phyloP scores from a whole-genome alignment of 2,113 vertebrate species.

The Isurus oxyrinchus region DNA sequence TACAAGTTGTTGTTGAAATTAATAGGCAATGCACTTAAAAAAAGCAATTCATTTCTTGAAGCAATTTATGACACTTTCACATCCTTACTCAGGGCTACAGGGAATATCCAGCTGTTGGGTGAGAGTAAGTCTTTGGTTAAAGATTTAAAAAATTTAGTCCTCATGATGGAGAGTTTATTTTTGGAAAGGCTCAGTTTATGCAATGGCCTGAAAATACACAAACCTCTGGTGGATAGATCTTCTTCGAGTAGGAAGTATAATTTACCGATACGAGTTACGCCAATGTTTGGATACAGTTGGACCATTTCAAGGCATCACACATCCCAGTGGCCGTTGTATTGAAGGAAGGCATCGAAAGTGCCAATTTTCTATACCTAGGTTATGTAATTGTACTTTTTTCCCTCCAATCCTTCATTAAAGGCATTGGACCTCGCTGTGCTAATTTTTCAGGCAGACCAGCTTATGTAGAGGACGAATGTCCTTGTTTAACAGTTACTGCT shows the following conservation, averaged over 20 bases:
- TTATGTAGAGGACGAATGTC: background rate
- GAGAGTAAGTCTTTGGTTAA: background rate
- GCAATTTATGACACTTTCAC: too few relatives aligned
- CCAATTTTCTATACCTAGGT: background rate
- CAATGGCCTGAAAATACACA: background rate
- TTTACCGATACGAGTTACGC: background rate
- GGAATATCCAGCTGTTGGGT: too few relatives aligned
- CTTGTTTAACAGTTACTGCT: background rate
- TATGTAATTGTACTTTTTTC: background rate
- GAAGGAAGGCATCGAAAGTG: background rate
- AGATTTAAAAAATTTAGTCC: background rate
- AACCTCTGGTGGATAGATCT: too few relatives aligned
- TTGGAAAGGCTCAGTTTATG: background rate
- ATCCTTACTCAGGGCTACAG: too few relatives aligned
- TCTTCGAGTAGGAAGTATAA: background rate
- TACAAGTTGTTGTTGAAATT: too few relatives aligned
- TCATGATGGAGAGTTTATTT: background rate
- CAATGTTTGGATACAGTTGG: background rate
- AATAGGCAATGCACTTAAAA: too few relatives aligned
- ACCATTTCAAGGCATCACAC: background rate
- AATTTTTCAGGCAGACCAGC: background rate
- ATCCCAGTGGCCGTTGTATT: background rate
- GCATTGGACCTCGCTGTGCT: background rate
- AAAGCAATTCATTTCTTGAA: too few relatives aligned
- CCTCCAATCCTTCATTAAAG: background rate